These are phyloP conservation scores for Atethmia centrago DNA, from an alignment of 2,888 invertebrate genomes.

Conservation along the genomic window DNA sequence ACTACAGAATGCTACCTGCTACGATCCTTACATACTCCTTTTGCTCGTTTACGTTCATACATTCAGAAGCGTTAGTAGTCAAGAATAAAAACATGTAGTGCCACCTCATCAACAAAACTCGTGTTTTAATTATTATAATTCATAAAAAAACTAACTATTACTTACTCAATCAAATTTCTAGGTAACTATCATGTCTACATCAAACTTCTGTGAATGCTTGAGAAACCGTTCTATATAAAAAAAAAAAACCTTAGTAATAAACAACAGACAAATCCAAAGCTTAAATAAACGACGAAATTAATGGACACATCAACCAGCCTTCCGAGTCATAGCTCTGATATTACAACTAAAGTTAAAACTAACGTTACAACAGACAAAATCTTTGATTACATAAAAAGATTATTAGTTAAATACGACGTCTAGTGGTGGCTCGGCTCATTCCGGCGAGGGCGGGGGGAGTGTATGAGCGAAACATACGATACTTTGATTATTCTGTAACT, in stretches of 20 bases:
- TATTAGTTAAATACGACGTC: constrained; percentile 57
- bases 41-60: too few relatives aligned
- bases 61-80: constrained; percentile 56
- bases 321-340: constrained; percentile 79
- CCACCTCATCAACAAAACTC: constrained; percentile 53
- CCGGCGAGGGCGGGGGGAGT: constrained; percentile 20
- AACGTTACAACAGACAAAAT: constrained; percentile 78
- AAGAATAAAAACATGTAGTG: constrained; percentile 55
- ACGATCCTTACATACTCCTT: too few relatives aligned
- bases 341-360: constrained; percentile 79
- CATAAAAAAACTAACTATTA: constrained; percentile 56
- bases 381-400: constrained; percentile 63
- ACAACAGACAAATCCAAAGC: constrained; percentile 63
- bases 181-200: constrained; percentile 62
- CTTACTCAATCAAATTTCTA: constrained; percentile 61
- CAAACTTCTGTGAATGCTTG: constrained; percentile 54
- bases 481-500: constrained; percentile 30
- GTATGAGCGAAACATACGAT: constrained; percentile 33
- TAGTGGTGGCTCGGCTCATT: constrained; percentile 41
- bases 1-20: too few relatives aligned
- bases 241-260: constrained; percentile 58
- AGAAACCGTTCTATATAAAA: constrained; percentile 51
- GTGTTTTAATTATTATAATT: constrained; percentile 56
- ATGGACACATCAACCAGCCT: constrained; percentile 89
- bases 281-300: constrained; percentile 68